phyloP scores from a whole-genome alignment of 2,888 invertebrate species.

The Drosophila villosipedis region DNA sequence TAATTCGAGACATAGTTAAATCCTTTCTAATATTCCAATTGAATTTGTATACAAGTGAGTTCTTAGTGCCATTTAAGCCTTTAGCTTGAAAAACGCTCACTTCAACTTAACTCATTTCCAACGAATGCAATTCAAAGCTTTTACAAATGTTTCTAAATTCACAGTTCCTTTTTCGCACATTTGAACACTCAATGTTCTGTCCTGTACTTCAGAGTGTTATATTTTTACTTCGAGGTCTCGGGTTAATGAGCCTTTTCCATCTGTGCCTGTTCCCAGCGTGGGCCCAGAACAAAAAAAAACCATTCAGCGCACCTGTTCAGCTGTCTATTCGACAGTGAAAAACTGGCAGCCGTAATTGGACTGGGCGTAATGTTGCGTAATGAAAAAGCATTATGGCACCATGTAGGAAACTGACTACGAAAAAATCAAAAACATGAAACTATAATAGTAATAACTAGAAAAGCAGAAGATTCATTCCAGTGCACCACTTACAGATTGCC shows the following conservation, averaged over 20 bases:
- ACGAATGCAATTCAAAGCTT: background rate
- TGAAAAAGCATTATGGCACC: constrained; percentile 75
- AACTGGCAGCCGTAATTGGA: constrained; percentile 73
- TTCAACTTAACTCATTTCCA: background rate
- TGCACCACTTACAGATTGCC: constrained; percentile 38
- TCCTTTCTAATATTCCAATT: constrained; percentile 13
- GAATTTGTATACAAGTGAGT: constrained; percentile 4
- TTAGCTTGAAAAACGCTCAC: background rate
- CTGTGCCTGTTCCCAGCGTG: constrained; percentile 57
- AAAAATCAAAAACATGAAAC: constrained; percentile 34
- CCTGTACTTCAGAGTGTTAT: constrained; percentile 4
- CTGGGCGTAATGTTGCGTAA: constrained; percentile 75
- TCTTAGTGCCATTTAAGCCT: background rate
- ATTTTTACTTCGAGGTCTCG: constrained; percentile 6
- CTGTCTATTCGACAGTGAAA: constrained; percentile 57
- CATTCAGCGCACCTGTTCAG: constrained; percentile 54
- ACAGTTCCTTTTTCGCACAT: background rate
- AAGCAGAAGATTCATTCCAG: constrained; percentile 44
- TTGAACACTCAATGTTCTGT: background rate
- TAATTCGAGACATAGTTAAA: constrained; percentile 10
- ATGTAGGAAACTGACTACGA: constrained; percentile 29
- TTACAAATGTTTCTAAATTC: background rate
- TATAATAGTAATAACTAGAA: constrained; percentile 60
- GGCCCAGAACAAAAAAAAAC: constrained; percentile 23
- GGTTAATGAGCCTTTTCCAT: constrained; percentile 25